These are phyloP conservation scores for Caenorhabditis sp. DNA, from an alignment of 2,888 invertebrate genomes.

Conservation along the genomic window DNA sequence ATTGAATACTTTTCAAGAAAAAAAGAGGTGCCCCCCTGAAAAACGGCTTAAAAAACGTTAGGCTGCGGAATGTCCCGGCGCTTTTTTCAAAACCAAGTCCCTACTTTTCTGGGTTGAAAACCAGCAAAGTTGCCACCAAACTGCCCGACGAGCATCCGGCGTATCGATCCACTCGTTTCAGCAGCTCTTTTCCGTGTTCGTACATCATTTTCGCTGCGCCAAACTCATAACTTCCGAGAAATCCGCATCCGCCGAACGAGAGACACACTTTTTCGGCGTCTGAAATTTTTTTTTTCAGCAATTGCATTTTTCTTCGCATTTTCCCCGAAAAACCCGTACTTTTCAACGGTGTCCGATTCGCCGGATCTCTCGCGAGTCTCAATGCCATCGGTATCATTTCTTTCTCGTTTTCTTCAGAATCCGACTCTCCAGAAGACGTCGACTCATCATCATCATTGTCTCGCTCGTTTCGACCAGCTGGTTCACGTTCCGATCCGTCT, in stretches of 20 bases:
- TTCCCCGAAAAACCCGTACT: slow-evolving; percentile 11
- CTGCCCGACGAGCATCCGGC: slow-evolving; percentile 80
- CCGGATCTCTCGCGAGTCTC: slow-evolving; percentile 32
- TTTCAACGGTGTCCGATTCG: slow-evolving; percentile 42
- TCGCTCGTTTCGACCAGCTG: slow-evolving; percentile 31
- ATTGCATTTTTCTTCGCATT: neutral
- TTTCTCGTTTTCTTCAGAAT: neutral
- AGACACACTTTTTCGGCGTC: slow-evolving; percentile 66
- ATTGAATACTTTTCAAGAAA: too few species aligned
- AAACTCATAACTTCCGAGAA: slow-evolving; percentile 80
- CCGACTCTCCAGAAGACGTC: slow-evolving; percentile 17
- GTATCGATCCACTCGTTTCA: slow-evolving; percentile 69
- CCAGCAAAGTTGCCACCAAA: slow-evolving; percentile 74
- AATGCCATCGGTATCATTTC: slow-evolving; percentile 6
- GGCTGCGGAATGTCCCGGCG: too few species aligned
- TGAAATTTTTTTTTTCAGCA: slow-evolving; percentile 13
- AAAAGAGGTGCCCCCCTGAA: too few species aligned
- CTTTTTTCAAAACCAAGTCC: neutral
- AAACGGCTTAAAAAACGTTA: too few species aligned
- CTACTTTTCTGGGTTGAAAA: slow-evolving; percentile 74
- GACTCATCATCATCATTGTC: too few species aligned
- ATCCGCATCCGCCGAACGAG: slow-evolving; percentile 80
- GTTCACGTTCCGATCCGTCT: neutral
- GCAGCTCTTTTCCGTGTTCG: slow-evolving; percentile 74
- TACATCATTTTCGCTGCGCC: slow-evolving; percentile 78